Evolutionary conservation across 2,888 invertebrate genomes (phyloP).

Genomic region (Monopis laevigella): DNA sequence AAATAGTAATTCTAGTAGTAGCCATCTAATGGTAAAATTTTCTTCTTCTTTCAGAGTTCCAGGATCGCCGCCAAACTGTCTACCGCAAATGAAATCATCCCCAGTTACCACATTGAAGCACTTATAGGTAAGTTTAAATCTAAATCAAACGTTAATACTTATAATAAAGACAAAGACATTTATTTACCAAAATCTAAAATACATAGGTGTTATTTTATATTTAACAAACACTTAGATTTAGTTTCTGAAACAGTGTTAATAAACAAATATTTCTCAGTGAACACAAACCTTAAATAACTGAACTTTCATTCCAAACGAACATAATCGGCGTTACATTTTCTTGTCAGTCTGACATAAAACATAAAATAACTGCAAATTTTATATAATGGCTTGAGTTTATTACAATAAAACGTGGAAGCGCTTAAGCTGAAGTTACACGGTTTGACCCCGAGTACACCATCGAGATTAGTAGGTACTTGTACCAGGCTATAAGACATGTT

Average conservation of each 20-base stretch:
- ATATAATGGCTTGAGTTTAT: conserved; percentile 30
- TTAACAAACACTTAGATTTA: too few species aligned
- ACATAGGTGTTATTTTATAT: too few species aligned
- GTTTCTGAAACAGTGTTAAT: too few species aligned
- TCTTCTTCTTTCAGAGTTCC: conserved; percentile 41
- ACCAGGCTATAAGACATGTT: conserved; percentile 27
- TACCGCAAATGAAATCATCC: conserved; percentile 64
- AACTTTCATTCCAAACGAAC: background rate
- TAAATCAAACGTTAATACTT: too few species aligned
- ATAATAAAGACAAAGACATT: too few species aligned
- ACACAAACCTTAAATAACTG: too few species aligned
- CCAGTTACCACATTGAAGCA: conserved; percentile 59
- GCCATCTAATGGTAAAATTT: background rate
- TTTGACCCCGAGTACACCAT: conserved; percentile 45
- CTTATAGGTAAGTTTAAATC: conserved; percentile 58
- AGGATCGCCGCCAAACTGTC: conserved; percentile 62
- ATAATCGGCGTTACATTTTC: conserved; percentile 8
- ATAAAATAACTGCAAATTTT: conserved; percentile 6
- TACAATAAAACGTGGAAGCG: conserved; percentile 55
- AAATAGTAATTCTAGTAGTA: background rate
- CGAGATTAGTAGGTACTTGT: conserved; percentile 50
- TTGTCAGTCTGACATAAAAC: conserved; percentile 5
- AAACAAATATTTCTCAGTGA: too few species aligned
- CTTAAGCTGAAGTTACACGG: conserved; percentile 32
- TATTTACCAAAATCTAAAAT: too few species aligned